These are phyloP conservation scores for Aix galericulata DNA, from an alignment of 2,113 vertebrate species.

Conservation along the genomic window DNA sequence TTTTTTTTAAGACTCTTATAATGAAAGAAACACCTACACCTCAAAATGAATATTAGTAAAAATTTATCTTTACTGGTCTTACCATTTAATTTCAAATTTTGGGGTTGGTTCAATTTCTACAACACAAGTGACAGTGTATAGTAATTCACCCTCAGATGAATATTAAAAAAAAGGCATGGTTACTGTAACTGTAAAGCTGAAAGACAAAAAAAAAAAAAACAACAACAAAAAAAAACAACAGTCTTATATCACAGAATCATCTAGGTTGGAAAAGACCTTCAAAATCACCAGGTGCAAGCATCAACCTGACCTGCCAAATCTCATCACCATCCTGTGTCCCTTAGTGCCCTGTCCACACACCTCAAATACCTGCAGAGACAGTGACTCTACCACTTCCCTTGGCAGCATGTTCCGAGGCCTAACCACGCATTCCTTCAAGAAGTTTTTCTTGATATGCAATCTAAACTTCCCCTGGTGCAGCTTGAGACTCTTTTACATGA, in stretches of 20 bases:
- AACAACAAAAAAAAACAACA: too few relatives aligned
- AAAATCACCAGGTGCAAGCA: background rate
- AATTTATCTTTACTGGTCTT: background rate
- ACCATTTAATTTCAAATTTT: background rate
- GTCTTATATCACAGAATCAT: background rate
- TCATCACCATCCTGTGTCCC: background rate
- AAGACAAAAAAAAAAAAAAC: background rate
- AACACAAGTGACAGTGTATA: background rate
- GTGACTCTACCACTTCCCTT: too few relatives aligned
- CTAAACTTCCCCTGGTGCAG: too few relatives aligned
- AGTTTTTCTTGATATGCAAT: too few relatives aligned
- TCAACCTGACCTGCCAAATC: background rate
- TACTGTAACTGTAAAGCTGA: background rate
- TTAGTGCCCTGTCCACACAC: background rate
- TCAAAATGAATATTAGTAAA: background rate
- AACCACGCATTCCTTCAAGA: too few relatives aligned
- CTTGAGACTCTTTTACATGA: too few relatives aligned
- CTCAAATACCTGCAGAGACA: background rate
- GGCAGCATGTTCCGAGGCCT: too few relatives aligned
- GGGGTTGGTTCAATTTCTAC: background rate
- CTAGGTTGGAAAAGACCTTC: background rate
- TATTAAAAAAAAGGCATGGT: background rate
- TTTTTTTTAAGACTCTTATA: background rate
- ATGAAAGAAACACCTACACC: fast-evolving
- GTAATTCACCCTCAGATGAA: background rate